Percentiles rank a stretch among this genome's conserved stretches.
Conservation (phyloP, 2,888 invertebrate genomes). For the Carcina quercana region DNA sequence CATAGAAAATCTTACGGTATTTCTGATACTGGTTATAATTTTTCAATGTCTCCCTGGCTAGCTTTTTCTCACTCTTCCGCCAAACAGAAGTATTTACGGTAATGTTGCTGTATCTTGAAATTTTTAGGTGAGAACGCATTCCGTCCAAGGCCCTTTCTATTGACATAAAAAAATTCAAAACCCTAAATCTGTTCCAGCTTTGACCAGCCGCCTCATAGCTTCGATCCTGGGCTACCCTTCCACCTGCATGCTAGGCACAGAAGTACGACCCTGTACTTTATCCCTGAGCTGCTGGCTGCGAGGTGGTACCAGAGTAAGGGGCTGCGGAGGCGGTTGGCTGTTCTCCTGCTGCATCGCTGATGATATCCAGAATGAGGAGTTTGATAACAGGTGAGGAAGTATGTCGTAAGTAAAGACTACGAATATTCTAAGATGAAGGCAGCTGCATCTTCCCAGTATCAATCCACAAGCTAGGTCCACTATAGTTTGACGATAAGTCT, state of each 20-base stretch:
- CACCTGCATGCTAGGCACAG: slow-evolving; percentile 71
- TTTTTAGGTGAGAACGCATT: background rate
- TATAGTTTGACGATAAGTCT: too few species aligned
- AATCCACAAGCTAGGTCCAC: too few species aligned
- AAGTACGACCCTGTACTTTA: slow-evolving; percentile 79
- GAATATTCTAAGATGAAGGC: too few species aligned
- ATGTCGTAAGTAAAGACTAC: too few species aligned
- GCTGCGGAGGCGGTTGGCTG: slow-evolving; percentile 82
- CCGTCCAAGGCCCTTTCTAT: background rate
- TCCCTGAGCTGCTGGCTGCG: slow-evolving; percentile 84
- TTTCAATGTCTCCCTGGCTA: too few species aligned
- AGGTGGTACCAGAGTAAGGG: slow-evolving; percentile 78
- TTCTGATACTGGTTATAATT: too few species aligned
- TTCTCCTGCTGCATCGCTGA: slow-evolving; percentile 78
- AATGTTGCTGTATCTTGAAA: background rate
- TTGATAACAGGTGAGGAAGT: slow-evolving; percentile 52
- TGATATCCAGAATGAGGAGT: slow-evolving; percentile 26
- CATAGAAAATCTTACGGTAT: too few species aligned
- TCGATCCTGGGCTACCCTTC: slow-evolving; percentile 75
- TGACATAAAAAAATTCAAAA: background rate
- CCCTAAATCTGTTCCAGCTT: slow-evolving; percentile 34
- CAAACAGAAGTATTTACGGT: too few species aligned
- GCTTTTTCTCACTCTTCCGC: too few species aligned
- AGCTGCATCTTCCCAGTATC: too few species aligned
- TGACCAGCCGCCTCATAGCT: slow-evolving; percentile 66